These are phyloP conservation scores for Spheniscus humboldti DNA, from an alignment of 2,797 vertebrate species.

Conservation along the genomic window DNA sequence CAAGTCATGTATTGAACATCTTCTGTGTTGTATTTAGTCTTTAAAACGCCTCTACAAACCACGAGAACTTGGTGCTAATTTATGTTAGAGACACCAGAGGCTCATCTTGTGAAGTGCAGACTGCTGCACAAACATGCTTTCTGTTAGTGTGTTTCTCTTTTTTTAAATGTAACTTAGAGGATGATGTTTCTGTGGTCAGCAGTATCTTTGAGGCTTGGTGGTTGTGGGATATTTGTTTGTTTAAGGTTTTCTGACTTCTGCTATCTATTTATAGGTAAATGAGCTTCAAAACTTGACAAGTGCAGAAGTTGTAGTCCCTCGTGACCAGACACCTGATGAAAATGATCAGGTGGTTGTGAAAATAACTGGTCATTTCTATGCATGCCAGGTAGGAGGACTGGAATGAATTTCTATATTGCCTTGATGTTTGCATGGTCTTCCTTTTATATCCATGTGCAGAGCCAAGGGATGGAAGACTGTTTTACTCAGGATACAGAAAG, in stretches of 20 bases:
- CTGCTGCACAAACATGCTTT: background rate
- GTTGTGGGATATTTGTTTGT: background rate
- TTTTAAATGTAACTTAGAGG: background rate
- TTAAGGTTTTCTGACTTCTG: background rate
- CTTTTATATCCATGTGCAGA: background rate
- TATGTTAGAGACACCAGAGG: background rate
- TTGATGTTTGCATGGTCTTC: background rate
- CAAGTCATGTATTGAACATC: background rate
- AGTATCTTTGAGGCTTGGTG: background rate
- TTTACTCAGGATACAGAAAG: background rate
- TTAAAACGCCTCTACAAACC: background rate
- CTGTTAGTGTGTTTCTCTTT: background rate
- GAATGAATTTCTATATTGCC: background rate
- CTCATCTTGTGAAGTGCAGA: background rate
- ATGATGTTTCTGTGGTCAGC: background rate
- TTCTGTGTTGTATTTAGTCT: constrained; percentile 11
- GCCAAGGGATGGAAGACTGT: background rate
- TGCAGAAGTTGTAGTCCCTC: constrained; percentile 96
- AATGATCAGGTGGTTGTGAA: constrained; percentile 98
- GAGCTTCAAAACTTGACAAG: constrained; percentile 98
- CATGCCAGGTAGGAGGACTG: constrained; percentile 88
- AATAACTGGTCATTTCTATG: constrained; percentile 99
- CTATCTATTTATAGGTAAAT: constrained; percentile 82
- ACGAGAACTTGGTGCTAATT: background rate
- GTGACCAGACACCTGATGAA: constrained; percentile 98